Conservation (phyloP, 2,113 vertebrate species). For the Fregata magnificens region DNA sequence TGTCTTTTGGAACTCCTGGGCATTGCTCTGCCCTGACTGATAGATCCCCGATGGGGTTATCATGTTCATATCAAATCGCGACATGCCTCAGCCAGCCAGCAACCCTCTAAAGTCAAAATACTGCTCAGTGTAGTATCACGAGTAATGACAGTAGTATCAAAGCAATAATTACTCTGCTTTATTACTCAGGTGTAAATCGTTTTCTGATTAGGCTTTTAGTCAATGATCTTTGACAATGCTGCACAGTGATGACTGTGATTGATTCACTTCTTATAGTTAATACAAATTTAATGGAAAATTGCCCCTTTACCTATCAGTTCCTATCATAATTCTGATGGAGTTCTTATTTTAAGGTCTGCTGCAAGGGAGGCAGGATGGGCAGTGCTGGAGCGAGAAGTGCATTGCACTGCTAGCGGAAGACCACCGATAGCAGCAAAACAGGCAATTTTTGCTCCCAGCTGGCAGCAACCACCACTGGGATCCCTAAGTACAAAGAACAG, state of each 20-base stretch:
- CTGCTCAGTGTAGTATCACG: background rate
- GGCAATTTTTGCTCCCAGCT: background rate
- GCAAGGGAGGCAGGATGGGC: background rate
- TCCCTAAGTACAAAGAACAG: background rate
- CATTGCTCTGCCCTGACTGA: background rate
- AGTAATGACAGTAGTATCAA: background rate
- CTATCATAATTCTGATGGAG: background rate
- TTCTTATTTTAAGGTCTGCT: background rate
- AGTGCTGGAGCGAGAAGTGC: background rate
- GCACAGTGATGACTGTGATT: background rate
- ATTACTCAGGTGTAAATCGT: background rate
- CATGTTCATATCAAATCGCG: background rate
- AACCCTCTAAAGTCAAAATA: background rate
- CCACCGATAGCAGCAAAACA: background rate
- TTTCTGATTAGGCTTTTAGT: background rate
- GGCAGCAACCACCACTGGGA: background rate
- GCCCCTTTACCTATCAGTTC: background rate
- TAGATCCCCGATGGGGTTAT: background rate
- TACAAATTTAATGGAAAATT: background rate
- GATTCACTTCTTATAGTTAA: background rate
- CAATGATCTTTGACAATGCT: background rate
- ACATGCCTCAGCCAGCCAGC: background rate
- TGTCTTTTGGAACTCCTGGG: background rate
- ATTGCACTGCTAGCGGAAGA: background rate
- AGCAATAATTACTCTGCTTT: background rate